Base-by-base conservation (phyloP, 1,140 invertebrate genomes). In the Dendrolimus kikuchii region DNA sequence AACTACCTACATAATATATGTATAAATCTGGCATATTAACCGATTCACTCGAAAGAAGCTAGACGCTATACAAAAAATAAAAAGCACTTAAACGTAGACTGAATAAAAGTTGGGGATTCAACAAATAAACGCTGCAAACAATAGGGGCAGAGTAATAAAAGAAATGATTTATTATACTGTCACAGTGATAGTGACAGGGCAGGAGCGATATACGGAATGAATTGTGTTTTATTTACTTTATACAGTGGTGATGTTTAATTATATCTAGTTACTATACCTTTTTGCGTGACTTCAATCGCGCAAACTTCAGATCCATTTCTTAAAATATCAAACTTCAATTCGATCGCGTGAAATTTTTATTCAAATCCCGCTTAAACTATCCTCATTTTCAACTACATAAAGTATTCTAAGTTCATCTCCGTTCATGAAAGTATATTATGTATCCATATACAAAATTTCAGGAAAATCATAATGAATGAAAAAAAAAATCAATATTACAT, bases 121-220 rank as follows among this genome's bases (percentile, higher is more conserved):
- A 62, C 64, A 68, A 71, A 71, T 58, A 71, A 51, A 70, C 55
- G 53, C 49, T 40, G 50, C 64, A 60, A 64, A 68, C 62, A 71
- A 68, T 60, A 60, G 68, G 60, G 63, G 45, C 47, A 53, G 9
- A 51, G 62, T 53, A 57, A 71, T 71, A 74, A 71, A 71, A 71
- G 63, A 60, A 61, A 68, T 71, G 68, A 71, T 74, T 74, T 74
- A 74, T 74, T 49, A 45, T 45, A 46, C 56, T 71, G 62, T 68
- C 61, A 66, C 59, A 66, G 61, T 64, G 65, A 64, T 65, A 63
- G 51, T 42, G 47, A 23, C 23, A 23, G 23, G 23, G 23, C 23
- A 23, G 23, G 23, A 23, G 23, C 23, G 23, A 3, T 2, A 23
- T 23, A 23, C 23, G 46, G 46, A 46, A 46, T 46, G 46, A 38